Conservation (phyloP, 2,113 vertebrate genomes). For the Varanus salvator region DNA sequence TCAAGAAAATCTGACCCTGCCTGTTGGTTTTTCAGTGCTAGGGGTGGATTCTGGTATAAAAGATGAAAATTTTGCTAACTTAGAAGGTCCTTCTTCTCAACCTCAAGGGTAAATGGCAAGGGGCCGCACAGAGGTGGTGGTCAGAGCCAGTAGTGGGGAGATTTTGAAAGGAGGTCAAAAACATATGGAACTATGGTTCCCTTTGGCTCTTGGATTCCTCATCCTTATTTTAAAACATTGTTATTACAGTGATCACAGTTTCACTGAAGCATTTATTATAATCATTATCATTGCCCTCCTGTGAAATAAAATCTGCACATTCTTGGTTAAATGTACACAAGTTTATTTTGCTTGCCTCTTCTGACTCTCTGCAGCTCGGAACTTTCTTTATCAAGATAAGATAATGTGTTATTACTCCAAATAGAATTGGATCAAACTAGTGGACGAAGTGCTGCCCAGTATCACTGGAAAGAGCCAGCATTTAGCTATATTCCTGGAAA, state of each 20-base stretch:
- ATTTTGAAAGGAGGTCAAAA: not conserved
- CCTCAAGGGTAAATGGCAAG: not conserved
- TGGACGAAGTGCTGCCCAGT: not conserved
- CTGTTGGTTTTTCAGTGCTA: not conserved
- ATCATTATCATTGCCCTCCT: not conserved
- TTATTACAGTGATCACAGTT: not conserved
- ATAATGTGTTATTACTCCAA: not conserved
- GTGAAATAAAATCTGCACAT: not conserved
- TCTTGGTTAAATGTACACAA: not conserved
- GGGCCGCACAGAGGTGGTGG: not conserved
- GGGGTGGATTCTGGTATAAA: not conserved
- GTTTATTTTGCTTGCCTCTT: not conserved
- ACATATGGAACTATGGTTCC: not conserved
- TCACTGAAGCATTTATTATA: not conserved
- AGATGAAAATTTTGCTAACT: not conserved
- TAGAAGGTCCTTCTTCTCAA: not conserved
- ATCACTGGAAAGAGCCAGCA: not conserved
- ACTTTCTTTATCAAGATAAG: not conserved
- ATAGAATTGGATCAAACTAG: not conserved
- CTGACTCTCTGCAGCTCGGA: not conserved
- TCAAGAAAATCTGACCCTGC: not conserved
- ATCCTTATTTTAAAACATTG: not conserved
- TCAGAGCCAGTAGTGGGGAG: not conserved
- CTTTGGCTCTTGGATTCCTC: not conserved
- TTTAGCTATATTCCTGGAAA: not conserved